Evolutionary conservation across 2,888 invertebrate species (phyloP).

Genomic region (Cryptus viduatorius): DNA sequence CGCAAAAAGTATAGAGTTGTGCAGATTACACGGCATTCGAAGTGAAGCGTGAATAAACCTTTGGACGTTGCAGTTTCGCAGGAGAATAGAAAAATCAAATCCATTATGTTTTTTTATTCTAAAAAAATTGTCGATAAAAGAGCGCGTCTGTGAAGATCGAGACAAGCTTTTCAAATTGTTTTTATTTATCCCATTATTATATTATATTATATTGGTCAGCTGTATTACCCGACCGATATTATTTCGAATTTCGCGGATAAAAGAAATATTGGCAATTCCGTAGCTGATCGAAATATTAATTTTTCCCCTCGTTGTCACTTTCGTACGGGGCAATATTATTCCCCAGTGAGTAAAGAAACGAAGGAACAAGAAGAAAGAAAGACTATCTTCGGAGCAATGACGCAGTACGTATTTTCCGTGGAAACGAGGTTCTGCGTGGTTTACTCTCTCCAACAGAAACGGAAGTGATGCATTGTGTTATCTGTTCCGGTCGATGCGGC

Average conservation of each 20-base stretch:
- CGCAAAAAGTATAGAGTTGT: conserved; percentile 37
- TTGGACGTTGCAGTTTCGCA: not conserved
- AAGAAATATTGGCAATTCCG: conserved; percentile 4
- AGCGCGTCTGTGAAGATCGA: too few species aligned
- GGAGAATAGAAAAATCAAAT: not conserved
- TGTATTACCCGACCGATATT: not conserved
- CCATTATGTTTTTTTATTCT: not conserved
- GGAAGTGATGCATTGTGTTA: conserved; percentile 36
- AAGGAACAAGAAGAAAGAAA: not conserved
- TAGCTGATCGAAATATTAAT: not conserved
- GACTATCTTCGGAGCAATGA: not conserved
- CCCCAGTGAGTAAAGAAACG: not conserved
- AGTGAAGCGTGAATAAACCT: conserved; percentile 19
- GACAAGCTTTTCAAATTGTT: too few species aligned
- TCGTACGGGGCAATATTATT: not conserved
- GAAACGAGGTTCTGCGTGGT: conserved; percentile 15
- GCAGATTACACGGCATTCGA: conserved; percentile 18
- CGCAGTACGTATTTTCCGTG: conserved; percentile 14
- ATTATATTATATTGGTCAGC: not conserved
- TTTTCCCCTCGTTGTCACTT: not conserved
- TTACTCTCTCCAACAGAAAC: conserved; percentile 11
- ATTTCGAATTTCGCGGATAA: not conserved
- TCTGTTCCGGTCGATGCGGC: not conserved
- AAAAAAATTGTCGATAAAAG: too few species aligned
- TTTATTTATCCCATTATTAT: too few species aligned